These are phyloP conservation scores for Habropoda laboriosa DNA, from an alignment of 1,140 invertebrate species.

Conservation along the genomic window DNA sequence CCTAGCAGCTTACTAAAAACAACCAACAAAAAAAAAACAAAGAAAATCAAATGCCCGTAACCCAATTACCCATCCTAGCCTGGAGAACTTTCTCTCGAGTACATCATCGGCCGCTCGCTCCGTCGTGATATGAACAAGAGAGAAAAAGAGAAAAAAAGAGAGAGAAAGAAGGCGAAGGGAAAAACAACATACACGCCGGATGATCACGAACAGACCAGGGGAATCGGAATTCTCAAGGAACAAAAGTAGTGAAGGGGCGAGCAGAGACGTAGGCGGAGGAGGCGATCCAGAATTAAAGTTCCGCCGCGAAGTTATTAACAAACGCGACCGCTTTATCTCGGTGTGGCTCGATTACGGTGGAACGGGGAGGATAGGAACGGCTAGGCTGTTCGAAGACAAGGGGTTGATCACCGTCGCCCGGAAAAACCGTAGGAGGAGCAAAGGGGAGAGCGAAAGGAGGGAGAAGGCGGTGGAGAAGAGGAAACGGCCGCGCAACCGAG, in stretches of 20 bases:
- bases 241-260: no score
- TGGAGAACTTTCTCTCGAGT: no score
- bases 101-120: no score
- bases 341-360: neutral
- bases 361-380: neutral
- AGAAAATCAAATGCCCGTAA: no score
- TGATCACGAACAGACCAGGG: no score
- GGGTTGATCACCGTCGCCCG: conserved; percentile 34
- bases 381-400: conserved; percentile 32
- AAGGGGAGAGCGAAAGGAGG: conserved; percentile 32
- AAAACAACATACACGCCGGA: neutral
- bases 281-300: conserved; percentile 3
- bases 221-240: neutral
- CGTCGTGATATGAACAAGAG: no score
- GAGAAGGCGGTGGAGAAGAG: conserved; percentile 10
- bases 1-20: no score
- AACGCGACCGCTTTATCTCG: conserved; percentile 9
- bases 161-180: no score
- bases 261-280: no score
- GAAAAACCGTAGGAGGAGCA: neutral
- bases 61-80: no score
- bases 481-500: conserved; percentile 62
- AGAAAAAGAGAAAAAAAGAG: no score
- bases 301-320: conserved; percentile 4
- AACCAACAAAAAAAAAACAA: no score